phyloP scores from a whole-genome alignment of 2,797 vertebrate species.

The Enteromius unitaeniatus region DNA sequence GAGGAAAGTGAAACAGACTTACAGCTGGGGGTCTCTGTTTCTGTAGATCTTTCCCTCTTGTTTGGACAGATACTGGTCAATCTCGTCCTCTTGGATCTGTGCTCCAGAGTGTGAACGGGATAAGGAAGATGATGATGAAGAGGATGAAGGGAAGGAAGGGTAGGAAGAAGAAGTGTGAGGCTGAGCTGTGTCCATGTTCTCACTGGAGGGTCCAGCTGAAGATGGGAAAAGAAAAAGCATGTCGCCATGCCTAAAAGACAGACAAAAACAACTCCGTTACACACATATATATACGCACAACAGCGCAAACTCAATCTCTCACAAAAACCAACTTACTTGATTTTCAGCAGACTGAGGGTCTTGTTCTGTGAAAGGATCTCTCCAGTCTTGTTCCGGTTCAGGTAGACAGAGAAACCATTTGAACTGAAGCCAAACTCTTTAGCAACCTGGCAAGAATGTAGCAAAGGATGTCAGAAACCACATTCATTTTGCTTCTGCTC shows the following conservation, averaged over 20 bases:
- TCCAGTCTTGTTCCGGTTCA: conserved; percentile 94
- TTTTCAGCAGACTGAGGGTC: conserved; percentile 91
- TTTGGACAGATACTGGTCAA: conserved; percentile 93
- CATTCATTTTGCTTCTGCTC: neutral
- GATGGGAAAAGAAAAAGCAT: conserved; percentile 93
- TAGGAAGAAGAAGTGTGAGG: conserved; percentile 73
- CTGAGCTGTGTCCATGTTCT: conserved; percentile 91
- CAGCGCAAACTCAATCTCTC: neutral
- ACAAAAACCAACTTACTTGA: conserved; percentile 85
- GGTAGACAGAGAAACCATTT: conserved; percentile 94
- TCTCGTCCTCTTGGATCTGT: conserved; percentile 91
- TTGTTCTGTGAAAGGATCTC: conserved; percentile 93
- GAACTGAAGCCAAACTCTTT: conserved; percentile 97
- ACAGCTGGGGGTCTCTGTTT: conserved; percentile 93
- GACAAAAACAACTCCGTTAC: neutral
- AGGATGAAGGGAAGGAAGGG: conserved; percentile 63
- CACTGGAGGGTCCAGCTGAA: conserved; percentile 84
- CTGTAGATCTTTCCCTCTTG: conserved; percentile 98
- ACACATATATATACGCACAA: neutral
- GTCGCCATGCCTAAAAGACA: conserved; percentile 88
- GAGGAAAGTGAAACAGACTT: conserved; percentile 64
- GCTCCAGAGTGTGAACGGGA: conserved; percentile 79
- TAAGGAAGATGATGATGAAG: conserved; percentile 71
- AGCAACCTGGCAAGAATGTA: conserved; percentile 81
- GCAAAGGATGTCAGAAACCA: conserved; percentile 6